Base-by-base conservation (phyloP, 2,797 vertebrate genomes). In the Ceryle rudis region DNA sequence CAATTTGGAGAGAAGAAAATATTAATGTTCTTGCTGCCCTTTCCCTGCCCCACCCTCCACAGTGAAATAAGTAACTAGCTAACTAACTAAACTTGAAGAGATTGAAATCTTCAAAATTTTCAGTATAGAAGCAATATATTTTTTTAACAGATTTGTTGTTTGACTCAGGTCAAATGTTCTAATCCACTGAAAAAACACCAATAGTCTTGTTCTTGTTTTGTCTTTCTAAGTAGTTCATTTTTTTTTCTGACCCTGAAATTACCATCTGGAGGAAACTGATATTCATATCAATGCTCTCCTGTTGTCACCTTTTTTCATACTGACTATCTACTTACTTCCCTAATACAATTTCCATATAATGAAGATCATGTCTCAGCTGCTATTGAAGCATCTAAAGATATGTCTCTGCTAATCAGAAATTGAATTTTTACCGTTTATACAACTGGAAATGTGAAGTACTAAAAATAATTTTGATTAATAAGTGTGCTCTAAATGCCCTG, bases 31-130 rank as follows among this genome's bases (percentile, higher is more conserved):
- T 86, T 67, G 23, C 14, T 83, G 44, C 44, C 44, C 11, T 46
- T 46, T 20, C 44, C 20, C 20, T 21, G 44, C 44, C 44, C 4
- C 4, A 4, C 5, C 2, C 1, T 6, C 11, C 22, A 22, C n/a
- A 5, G 4, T 54, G 28, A 73, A 52, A 8, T 46, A n/a, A 55
- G 1, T 61, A 31, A 47, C 39, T 61, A 42, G 23, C 20, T 49
- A 52, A 14, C 5, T 44, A 44, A 70, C 9, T 54, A 72, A 61
- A 67, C 28, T 65, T 61, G 21, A 71, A 14, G 17, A 61, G 31
- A n/a, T 6, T 62, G 29, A 81, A 19, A 19, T 52, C 46, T 69
- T 70, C 61, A 78, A n/a, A 29, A 66, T 54, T 70, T 81, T 82
- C n/a, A 29, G 5, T 41, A 10, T 6, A 49, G 39, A 60, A 65